Percentiles rank a stretch among this genome's conserved stretches.
Conservation (phyloP, 2,113 vertebrate species). For the Chloropsis cyanopogon region DNA sequence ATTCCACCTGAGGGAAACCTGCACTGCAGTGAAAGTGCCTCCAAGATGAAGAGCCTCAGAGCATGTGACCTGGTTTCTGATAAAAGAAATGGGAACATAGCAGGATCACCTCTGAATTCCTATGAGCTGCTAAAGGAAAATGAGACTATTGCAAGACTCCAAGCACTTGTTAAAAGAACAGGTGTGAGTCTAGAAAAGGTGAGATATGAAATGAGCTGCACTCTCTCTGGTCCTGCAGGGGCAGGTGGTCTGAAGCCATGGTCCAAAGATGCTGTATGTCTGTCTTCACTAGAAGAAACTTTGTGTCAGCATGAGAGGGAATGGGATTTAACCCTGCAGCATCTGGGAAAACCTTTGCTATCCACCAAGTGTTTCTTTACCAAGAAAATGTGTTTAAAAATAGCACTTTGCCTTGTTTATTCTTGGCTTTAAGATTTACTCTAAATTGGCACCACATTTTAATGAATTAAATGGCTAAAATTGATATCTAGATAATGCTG, state of each 20-base stretch:
- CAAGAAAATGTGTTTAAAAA: background rate
- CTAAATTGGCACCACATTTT: background rate
- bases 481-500: background rate
- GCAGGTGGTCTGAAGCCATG: background rate
- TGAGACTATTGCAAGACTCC: slow-evolving; percentile 91
- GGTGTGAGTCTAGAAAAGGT: slow-evolving; percentile 96
- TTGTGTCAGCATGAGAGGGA: background rate
- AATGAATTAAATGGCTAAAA: background rate
- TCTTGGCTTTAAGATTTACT: background rate
- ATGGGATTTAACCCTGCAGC: background rate
- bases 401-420: background rate
- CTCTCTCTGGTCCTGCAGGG: background rate
- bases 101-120: slow-evolving; percentile 86
- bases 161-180: slow-evolving; percentile 96
- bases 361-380: background rate
- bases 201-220: background rate
- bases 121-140: slow-evolving; percentile 93
- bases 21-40: slow-evolving; percentile 84
- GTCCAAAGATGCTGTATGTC: background rate
- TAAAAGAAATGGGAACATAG: slow-evolving; percentile 94
- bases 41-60: slow-evolving; percentile 82
- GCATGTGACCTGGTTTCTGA: slow-evolving; percentile 86
- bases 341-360: background rate
- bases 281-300: background rate
- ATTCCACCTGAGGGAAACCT: slow-evolving; percentile 90